These are phyloP conservation scores for Hemicentrotus pulcherrimus DNA, from an alignment of 35 echinoderm and acorn worm genomes.

Conservation along the genomic window DNA sequence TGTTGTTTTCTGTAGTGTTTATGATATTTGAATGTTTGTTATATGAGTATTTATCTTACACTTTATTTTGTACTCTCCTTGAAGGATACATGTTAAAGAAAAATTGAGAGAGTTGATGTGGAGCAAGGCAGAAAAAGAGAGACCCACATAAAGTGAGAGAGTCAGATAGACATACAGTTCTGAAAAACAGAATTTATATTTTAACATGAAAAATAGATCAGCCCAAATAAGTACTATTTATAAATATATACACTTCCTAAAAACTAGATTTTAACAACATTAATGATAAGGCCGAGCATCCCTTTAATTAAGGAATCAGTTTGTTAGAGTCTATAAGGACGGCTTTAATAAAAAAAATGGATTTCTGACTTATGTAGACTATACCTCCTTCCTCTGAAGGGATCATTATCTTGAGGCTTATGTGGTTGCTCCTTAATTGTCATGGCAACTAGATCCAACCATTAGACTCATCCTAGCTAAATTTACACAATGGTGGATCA, in stretches of 20 bases:
- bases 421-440: neutral
- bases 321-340: neutral
- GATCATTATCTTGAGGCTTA: neutral
- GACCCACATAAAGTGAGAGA: no score
- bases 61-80: no score
- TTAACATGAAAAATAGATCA: no score
- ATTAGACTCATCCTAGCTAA: neutral
- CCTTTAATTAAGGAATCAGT: neutral
- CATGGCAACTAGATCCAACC: neutral
- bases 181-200: no score
- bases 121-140: no score
- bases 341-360: neutral
- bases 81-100: no score
- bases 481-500: constrained; percentile 3
- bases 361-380: neutral
- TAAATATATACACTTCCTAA: neutral
- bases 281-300: no score
- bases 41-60: no score
- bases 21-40: no score
- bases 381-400: neutral
- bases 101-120: no score
- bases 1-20: no score
- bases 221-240: neutral
- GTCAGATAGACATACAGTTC: no score
- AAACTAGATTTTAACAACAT: neutral